Evolutionary conservation across 2,888 invertebrate genomes (phyloP).

Genomic region (Eristalinus aeneus): DNA sequence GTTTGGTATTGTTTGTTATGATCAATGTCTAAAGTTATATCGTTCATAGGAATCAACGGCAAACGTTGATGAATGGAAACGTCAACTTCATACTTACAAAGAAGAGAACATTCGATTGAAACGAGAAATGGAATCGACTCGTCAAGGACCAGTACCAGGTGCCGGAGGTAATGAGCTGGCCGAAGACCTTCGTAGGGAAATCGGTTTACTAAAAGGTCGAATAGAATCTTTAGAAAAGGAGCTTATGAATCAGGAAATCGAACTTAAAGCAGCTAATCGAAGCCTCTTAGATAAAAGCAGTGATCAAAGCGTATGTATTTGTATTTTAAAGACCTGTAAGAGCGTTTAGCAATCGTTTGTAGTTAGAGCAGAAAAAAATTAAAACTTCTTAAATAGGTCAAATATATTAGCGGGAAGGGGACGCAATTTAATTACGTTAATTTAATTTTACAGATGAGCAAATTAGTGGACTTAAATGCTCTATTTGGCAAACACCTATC

Average conservation of each 20-base stretch:
- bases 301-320: slow-evolving; percentile 88
- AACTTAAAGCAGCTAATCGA: slow-evolving; percentile 84
- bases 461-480: slow-evolving; percentile 78
- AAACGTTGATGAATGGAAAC: slow-evolving; percentile 99
- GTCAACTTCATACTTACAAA: slow-evolving; percentile 95
- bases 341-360: too few relatives aligned
- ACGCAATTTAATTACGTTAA: too few relatives aligned
- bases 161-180: slow-evolving; percentile 85
- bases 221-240: slow-evolving; percentile 92
- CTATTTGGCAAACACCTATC: slow-evolving; percentile 79
- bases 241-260: slow-evolving; percentile 91
- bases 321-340: too few relatives aligned
- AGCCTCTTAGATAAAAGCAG: slow-evolving; percentile 82
- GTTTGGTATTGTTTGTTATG: neutral
- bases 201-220: slow-evolving; percentile 87
- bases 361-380: too few relatives aligned
- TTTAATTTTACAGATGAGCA: slow-evolving; percentile 77
- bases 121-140: slow-evolving; percentile 86
- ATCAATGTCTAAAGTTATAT: neutral
- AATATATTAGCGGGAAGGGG: too few relatives aligned
- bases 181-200: slow-evolving; percentile 88
- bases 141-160: slow-evolving; percentile 85
- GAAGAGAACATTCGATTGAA: slow-evolving; percentile 94
- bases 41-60: slow-evolving; percentile 89
- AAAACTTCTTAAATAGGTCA: too few relatives aligned